Percentiles rank a stretch among this genome's conserved stretches.
Evolutionary conservation across 1,140 invertebrate genomes (phyloP).

Genomic region (Nylanderia fulva): DNA sequence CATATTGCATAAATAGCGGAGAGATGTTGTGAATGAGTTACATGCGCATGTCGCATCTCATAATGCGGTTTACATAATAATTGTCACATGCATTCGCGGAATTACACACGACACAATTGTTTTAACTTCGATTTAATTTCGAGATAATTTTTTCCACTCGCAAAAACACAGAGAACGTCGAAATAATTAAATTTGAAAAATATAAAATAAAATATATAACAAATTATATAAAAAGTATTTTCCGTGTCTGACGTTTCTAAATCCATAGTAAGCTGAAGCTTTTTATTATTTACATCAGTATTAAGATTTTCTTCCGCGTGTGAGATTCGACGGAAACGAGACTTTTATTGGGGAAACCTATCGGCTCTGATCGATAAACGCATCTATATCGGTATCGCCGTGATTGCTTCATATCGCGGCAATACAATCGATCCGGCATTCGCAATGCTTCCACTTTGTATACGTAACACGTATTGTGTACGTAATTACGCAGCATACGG

Average conservation of each 20-base stretch:
- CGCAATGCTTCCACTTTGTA: slow-evolving; percentile 18
- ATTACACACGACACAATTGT: too few species aligned
- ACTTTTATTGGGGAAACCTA: slow-evolving; percentile 14
- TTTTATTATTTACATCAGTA: background rate
- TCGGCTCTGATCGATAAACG: slow-evolving; percentile 39
- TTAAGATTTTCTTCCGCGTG: background rate
- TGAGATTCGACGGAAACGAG: background rate
- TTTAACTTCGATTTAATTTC: background rate
- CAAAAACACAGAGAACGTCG: too few species aligned
- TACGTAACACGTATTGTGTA: background rate
- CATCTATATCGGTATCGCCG: background rate
- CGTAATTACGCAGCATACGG: slow-evolving; percentile 24
- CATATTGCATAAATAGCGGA: slow-evolving; percentile 21
- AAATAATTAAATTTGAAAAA: too few species aligned
- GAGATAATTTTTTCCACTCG: too few species aligned
- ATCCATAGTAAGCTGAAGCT: background rate
- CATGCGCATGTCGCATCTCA: background rate
- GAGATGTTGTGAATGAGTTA: slow-evolving; percentile 14
- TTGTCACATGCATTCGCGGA: slow-evolving; percentile 3
- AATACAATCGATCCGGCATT: slow-evolving; percentile 13
- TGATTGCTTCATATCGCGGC: slow-evolving; percentile 10
- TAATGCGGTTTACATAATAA: slow-evolving; percentile 31
- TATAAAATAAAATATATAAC: background rate
- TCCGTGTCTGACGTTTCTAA: background rate
- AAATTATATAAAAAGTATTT: background rate